These are phyloP conservation scores for Didymodactylos carnosus DNA, from an alignment of 2,888 invertebrate genomes.

Conservation along the genomic window DNA sequence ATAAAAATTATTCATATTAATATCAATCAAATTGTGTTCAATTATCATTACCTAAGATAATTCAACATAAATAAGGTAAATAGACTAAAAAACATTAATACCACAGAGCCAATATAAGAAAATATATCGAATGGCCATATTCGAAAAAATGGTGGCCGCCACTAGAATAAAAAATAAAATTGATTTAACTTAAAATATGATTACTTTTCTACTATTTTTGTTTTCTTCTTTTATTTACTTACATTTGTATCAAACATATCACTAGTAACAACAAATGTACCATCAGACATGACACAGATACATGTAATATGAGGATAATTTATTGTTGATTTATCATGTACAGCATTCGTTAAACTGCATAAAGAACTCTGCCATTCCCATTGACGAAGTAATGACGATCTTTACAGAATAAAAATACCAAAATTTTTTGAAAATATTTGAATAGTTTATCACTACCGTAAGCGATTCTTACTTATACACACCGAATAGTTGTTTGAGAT, in stretches of 20 bases:
- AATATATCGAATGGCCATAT: constrained; percentile 29
- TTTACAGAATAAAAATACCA: background rate
- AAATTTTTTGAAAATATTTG: background rate
- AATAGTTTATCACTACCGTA: background rate
- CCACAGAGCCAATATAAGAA: constrained; percentile 32
- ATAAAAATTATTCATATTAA: background rate
- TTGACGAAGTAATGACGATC: background rate
- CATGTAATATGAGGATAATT: constrained; percentile 21
- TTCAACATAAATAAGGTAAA: constrained; percentile 25
- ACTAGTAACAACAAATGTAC: constrained; percentile 30
- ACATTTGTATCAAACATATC: constrained; percentile 34
- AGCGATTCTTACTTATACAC: background rate
- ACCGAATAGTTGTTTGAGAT: too few relatives aligned
- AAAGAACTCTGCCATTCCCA: constrained; percentile 21
- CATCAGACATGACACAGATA: constrained; percentile 22
- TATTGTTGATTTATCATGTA: constrained; percentile 20
- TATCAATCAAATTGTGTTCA: background rate
- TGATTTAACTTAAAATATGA: background rate
- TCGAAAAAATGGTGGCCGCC: constrained; percentile 28
- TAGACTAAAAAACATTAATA: constrained; percentile 27
- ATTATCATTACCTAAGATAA: constrained; percentile 24
- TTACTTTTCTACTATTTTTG: background rate
- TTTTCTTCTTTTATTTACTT: too few relatives aligned
- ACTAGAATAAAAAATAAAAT: constrained; percentile 20
- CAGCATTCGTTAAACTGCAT: constrained; percentile 20